phyloP scores from a whole-genome alignment of 2,888 invertebrate genomes.

The Ophraella communa region DNA sequence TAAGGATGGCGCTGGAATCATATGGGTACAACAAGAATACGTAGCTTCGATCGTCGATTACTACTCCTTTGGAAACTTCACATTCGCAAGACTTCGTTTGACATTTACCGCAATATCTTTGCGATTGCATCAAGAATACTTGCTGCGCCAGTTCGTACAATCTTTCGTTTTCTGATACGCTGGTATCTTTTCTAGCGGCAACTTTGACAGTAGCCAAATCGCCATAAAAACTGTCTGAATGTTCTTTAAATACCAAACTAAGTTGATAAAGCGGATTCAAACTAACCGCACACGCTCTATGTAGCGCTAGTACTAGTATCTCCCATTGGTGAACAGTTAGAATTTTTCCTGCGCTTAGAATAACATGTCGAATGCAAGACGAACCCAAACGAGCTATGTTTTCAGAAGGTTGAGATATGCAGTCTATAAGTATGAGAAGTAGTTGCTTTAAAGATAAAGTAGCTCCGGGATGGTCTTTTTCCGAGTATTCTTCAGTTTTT shows the following conservation, averaged over 20 bases:
- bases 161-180: conserved; percentile 81
- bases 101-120: conserved; percentile 55
- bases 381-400: conserved; percentile 90
- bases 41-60: conserved; percentile 84
- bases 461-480: conserved; percentile 62
- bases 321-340: conserved; percentile 87
- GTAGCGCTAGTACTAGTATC: conserved; percentile 80
- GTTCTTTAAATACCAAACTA: conserved; percentile 87
- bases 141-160: conserved; percentile 89
- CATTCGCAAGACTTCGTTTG: conserved; percentile 58
- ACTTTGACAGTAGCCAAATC: conserved; percentile 92
- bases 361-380: conserved; percentile 86
- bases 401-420: conserved; percentile 88
- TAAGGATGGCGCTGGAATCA: conserved; percentile 72
- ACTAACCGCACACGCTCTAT: conserved; percentile 85
- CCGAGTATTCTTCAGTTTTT: conserved; percentile 49
- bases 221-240: conserved; percentile 94
- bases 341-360: conserved; percentile 82
- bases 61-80: conserved; percentile 59
- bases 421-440: conserved; percentile 86
- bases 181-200: conserved; percentile 87
- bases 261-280: conserved; percentile 87
- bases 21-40: conserved; percentile 86
- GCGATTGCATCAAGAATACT: conserved; percentile 71
- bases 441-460: conserved; percentile 87